Evolutionary conservation across 1,140 invertebrate species (phyloP).

Genomic region (Leptopilina clavipes): DNA sequence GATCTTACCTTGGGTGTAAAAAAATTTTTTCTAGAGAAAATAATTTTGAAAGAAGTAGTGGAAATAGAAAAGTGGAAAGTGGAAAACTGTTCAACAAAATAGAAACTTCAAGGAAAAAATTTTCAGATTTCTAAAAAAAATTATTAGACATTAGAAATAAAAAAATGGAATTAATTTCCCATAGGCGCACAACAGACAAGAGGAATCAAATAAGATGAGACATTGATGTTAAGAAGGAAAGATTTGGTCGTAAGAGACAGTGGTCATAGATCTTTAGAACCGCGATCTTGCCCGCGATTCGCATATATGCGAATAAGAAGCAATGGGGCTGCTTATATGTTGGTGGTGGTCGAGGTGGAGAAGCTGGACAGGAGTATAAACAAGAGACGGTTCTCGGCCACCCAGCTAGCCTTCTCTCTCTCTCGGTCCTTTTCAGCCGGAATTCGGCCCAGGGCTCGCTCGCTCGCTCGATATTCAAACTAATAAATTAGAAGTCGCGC

Average conservation of each 20-base stretch:
- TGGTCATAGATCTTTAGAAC: slow-evolving; percentile 15
- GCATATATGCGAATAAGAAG: slow-evolving; percentile 53
- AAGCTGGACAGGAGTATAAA: slow-evolving; percentile 61
- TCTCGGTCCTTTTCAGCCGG: slow-evolving; percentile 53
- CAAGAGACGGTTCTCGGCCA: slow-evolving; percentile 65
- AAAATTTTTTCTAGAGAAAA: too few species aligned
- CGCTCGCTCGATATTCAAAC: slow-evolving; percentile 66
- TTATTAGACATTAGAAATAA: too few species aligned
- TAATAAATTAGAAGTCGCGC: slow-evolving; percentile 67
- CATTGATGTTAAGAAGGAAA: not conserved
- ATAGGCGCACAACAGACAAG: too few species aligned
- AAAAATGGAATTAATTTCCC: too few species aligned
- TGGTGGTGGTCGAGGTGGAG: slow-evolving; percentile 39
- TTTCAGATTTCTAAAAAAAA: too few species aligned
- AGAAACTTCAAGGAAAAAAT: too few species aligned
- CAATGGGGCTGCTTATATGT: slow-evolving; percentile 40
- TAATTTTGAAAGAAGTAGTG: too few species aligned
- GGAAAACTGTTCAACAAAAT: too few species aligned
- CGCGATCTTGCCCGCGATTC: slow-evolving; percentile 35
- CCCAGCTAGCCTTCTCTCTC: slow-evolving; percentile 59
- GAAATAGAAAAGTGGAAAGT: too few species aligned
- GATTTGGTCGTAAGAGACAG: slow-evolving; percentile 22
- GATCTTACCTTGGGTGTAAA: too few species aligned
- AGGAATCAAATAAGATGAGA: too few species aligned
- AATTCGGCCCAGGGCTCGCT: slow-evolving; percentile 53